Conservation (phyloP, 2,113 vertebrate species). For the Myiozetetes cayanensis region DNA sequence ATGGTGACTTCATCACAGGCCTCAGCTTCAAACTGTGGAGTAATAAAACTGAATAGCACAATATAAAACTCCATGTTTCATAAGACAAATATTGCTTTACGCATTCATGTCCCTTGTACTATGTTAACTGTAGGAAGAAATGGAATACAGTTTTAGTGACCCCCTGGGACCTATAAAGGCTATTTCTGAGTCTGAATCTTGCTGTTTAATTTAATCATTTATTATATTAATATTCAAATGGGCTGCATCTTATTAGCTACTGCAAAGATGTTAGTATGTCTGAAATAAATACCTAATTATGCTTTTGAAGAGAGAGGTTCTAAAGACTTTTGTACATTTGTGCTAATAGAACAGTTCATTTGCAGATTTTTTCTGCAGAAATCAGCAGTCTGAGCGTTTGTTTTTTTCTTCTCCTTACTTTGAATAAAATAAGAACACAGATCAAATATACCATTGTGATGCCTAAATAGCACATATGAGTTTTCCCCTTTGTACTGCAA, state of each 20-base stretch:
- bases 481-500: conserved; percentile 34
- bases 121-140: conserved; percentile 82
- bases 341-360: conserved; percentile 82
- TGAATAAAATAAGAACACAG: conserved; percentile 71
- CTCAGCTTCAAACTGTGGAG: conserved; percentile 76
- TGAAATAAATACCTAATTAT: conserved; percentile 87
- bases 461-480: conserved; percentile 16
- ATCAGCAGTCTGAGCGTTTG: conserved; percentile 74
- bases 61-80: conserved; percentile 82
- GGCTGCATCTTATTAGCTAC: conserved; percentile 87
- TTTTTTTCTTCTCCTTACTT: conserved; percentile 40
- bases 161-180: conserved; percentile 85
- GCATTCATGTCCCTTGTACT: conserved; percentile 78
- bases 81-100: conserved; percentile 83
- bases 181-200: conserved; percentile 89
- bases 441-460: conserved; percentile 56
- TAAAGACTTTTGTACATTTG: conserved; percentile 81
- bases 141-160: conserved; percentile 83
- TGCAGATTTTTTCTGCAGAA: conserved; percentile 78
- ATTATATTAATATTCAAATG: conserved; percentile 90
- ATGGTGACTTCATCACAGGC: conserved; percentile 74
- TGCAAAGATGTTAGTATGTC: conserved; percentile 84
- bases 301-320: conserved; percentile 82
- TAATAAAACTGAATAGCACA: conserved; percentile 78
- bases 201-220: conserved; percentile 90